Evolutionary conservation across 2,888 invertebrate genomes (phyloP), one percentile per base, ranked within the genome.

Genomic region (Panopea generosa): DNA sequence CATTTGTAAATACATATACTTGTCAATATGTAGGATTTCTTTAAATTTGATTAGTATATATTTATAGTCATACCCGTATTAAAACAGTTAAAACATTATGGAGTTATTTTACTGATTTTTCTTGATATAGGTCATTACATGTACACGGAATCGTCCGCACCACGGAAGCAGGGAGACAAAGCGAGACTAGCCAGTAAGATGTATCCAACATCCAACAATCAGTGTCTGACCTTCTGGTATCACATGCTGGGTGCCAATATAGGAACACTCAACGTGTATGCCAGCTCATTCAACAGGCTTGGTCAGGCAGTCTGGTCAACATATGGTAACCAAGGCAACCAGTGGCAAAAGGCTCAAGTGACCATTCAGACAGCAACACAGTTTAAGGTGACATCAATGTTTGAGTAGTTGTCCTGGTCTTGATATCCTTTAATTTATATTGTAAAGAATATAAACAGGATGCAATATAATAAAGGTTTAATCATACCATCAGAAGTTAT

Each of bases 211-310:
- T 82, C 87, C 1, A 77, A 75, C 61, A 83, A 81, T n/a, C 68
- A 76, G 52, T 91, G 91, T 71, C 80, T 91, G n/a, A 75, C 80
- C 14, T 90, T 90, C 85, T 91, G 85, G 87, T 91, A 90, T 69
- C 87, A 90, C 83, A 91, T 91, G 90, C 83, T 86, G 65, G 91
- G 91, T 26, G 33, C 70, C 0, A 76, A 82, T 43, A 86, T 89
- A 20, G 89, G 88, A 16, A 83, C 84, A 0, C 80, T 90, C 9
- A 88, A 85, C 69, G 85, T 90, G 22, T 90, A 89, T 60, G 22
- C 83, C 11, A 83, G 77, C 29, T 66, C 75, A 26, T 80, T 63
- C 45, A 77, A 72, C 33, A 66, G 55, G 1, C 80, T 87, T 4
- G 81, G 82, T 20, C 50, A 40, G 1, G 61, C 87, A 0, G 63